A percentile compares a stretch with the other conserved stretches of the same genome.
Conservation (phyloP, 2,888 invertebrate species). For the Macaria liturata region DNA sequence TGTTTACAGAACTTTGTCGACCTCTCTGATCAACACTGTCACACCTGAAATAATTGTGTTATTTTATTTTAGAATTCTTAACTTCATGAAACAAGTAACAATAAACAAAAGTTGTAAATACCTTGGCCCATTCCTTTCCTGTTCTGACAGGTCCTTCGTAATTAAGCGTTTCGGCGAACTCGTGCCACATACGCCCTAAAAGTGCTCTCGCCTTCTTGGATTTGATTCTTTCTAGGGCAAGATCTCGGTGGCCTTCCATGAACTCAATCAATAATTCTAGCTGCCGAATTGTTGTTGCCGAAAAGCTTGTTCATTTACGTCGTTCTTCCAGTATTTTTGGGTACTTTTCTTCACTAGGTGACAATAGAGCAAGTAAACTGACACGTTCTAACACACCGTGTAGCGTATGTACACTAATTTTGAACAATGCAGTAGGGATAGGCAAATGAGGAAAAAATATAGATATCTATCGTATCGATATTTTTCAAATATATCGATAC, state of each 20-base stretch:
- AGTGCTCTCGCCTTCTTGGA: constrained; percentile 18
- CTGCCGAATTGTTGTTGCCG: constrained; percentile 1
- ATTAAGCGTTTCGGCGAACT: constrained; percentile 5
- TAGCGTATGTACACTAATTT: too few species aligned
- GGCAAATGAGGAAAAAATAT: too few species aligned
- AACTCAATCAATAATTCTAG: constrained; percentile 17
- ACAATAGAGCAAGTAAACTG: too few species aligned
- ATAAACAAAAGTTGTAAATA: background rate
- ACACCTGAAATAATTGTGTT: background rate
- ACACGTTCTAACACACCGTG: too few species aligned
- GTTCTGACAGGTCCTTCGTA: constrained; percentile 8
- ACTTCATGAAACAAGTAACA: background rate
- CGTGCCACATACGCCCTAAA: constrained; percentile 9
- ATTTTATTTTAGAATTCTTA: background rate
- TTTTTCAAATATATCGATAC: too few species aligned
- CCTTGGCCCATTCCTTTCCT: constrained; percentile 9
- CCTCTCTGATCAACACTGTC: too few species aligned
- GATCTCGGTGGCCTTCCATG: constrained; percentile 10
- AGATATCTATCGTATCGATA: too few species aligned
- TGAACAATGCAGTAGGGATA: too few species aligned
- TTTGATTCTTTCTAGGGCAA: constrained; percentile 17
- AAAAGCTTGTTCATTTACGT: constrained; percentile 2
- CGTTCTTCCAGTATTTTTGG: background rate
- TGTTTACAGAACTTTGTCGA: too few species aligned
- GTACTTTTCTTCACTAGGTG: too few species aligned